Evolutionary conservation across 2,797 vertebrate species (phyloP).

Genomic region (Pseudochromis fuscus): DNA sequence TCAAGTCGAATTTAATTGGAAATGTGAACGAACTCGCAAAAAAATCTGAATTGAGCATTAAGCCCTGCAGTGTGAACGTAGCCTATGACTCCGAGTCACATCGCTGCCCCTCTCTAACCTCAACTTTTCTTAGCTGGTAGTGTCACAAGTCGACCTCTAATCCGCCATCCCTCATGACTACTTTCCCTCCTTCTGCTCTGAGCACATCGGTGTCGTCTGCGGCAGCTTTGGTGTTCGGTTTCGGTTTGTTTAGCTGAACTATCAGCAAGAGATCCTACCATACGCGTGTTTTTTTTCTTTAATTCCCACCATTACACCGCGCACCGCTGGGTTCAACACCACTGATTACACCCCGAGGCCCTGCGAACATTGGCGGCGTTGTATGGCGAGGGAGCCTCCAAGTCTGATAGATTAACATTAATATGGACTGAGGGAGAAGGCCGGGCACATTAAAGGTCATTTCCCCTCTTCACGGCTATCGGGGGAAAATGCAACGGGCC

Average conservation of each 20-base stretch:
- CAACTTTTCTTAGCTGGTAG: not conserved
- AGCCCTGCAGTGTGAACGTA: too few relatives aligned
- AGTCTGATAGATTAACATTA: conserved; percentile 84
- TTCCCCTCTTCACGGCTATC: conserved; percentile 75
- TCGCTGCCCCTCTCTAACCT: not conserved
- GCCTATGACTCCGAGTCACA: too few relatives aligned
- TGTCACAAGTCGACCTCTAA: not conserved
- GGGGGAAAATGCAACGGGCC: conserved; percentile 75
- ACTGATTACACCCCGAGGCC: conserved; percentile 76
- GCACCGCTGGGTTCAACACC: conserved; percentile 50
- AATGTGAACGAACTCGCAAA: too few relatives aligned
- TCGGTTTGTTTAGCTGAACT: conserved; percentile 27
- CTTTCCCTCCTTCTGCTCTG: not conserved
- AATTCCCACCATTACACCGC: conserved; percentile 52
- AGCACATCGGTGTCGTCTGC: not conserved
- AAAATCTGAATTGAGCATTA: too few relatives aligned
- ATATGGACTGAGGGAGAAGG: conserved; percentile 81
- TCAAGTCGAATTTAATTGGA: too few relatives aligned
- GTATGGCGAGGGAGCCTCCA: conserved; percentile 72
- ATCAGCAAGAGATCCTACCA: conserved; percentile 14
- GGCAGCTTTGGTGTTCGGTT: conserved; percentile 15
- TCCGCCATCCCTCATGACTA: not conserved
- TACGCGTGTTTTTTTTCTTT: conserved; percentile 3
- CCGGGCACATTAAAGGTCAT: conserved; percentile 75
- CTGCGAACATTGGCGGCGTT: conserved; percentile 77